Evolutionary conservation across 2,113 vertebrate species (phyloP).

Genomic region (Phalacrocorax aristotelis): DNA sequence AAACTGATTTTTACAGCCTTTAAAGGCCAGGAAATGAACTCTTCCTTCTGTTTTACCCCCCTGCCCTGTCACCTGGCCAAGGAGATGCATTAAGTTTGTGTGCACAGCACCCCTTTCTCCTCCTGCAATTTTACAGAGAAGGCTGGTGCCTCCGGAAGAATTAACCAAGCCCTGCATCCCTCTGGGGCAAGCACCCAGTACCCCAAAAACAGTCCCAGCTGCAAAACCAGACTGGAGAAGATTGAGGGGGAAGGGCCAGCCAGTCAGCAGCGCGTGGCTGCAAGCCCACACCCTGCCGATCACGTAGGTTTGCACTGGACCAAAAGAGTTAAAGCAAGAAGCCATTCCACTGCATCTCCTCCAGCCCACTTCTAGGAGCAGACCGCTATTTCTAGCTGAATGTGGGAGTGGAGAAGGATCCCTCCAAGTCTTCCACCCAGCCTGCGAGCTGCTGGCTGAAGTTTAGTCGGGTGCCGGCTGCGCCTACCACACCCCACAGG

Average conservation of each 20-base stretch:
- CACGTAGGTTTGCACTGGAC: background rate
- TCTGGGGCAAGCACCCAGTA: background rate
- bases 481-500: slow-evolving; percentile 21
- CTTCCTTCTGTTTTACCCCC: background rate
- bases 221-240: background rate
- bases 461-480: background rate
- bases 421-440: background rate
- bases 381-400: background rate
- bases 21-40: background rate
- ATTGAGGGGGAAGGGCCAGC: background rate
- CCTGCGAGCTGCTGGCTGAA: background rate
- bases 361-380: background rate
- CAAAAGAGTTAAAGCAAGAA: slow-evolving; percentile 37
- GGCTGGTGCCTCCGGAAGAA: background rate
- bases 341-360: slow-evolving; percentile 29
- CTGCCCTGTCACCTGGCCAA: background rate
- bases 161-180: background rate
- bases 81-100: background rate
- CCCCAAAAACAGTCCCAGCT: background rate
- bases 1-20: background rate
- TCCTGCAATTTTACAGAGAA: background rate
- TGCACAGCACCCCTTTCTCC: rapidly evolving
- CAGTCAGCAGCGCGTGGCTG: background rate
- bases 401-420: background rate
- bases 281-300: slow-evolving; percentile 3